Base-by-base conservation (phyloP, 1,140 invertebrate genomes). In the Platyscapa corneri region DNA sequence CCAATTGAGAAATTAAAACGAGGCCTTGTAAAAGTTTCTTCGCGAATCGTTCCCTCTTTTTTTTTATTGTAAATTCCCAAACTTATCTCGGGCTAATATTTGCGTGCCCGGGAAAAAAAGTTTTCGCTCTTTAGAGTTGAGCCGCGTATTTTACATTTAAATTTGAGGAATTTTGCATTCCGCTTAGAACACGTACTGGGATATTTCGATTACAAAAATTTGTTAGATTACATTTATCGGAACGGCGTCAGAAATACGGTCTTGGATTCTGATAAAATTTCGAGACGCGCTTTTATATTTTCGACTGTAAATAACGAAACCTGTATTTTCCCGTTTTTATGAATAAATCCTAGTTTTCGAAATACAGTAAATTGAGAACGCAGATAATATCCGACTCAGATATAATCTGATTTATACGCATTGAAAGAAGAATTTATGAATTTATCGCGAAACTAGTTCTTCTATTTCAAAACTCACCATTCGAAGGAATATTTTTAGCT, bases 381-480 rank as follows among this genome's bases (percentile, higher is more conserved):
- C 34, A 39, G 67, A 72, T 72, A 72, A 72, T 72, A 72, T 72
- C 34, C 20, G 34, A 23, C 67, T 72, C 67, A 3, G 67, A 72
- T 72, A 39, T 72, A 72, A 72, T 72, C 67, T 72, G 67, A 72
- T 72, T 72, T 72, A 72, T 72, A 39, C 16, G 67, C 34, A 72
- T 39, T 23, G 67, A 20, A 39, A 72, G 34, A 32, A 39, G 14
- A 72, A 72, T 72, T 30, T 72, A 72, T 39, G 14, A 72, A 72
- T 72, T 30, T 72, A 72, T 39, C 34, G 67, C 67, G 1, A 14
- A 72, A 72, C 34, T 20, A 37, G 67, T 39, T 72, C 34, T 30
- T 23, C 34, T 72, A 39, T 72, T 39, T 39, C 23, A 72, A 37
- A 72, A 72, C 34, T 37, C 2, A 39, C 3, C 23, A 39, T 72